Percentiles rank a stretch among this genome's conserved stretches.
Evolutionary conservation across 2,888 invertebrate genomes (phyloP).

Genomic region (Athalia rosae): DNA sequence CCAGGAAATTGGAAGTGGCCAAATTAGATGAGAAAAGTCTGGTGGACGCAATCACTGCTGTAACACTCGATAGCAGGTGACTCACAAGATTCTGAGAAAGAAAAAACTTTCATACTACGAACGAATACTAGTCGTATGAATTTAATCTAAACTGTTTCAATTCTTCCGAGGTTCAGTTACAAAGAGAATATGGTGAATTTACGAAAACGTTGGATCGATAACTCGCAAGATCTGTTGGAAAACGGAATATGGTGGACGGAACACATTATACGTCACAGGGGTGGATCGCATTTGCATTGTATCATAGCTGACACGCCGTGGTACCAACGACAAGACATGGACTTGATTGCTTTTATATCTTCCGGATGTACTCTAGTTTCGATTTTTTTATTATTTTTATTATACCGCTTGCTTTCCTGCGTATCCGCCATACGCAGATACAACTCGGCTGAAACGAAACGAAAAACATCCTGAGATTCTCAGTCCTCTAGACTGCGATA

Average conservation of each 20-base stretch:
- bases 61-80: slow-evolving; percentile 54
- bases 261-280: slow-evolving; percentile 58
- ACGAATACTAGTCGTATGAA: not conserved
- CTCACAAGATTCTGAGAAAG: not conserved
- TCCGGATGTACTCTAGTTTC: slow-evolving; percentile 23
- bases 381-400: not conserved
- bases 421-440: not conserved
- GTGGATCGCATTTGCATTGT: slow-evolving; percentile 53
- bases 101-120: not conserved
- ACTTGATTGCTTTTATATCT: slow-evolving; percentile 53
- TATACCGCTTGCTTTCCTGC: not conserved
- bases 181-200: slow-evolving; percentile 53
- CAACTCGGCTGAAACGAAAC: not conserved
- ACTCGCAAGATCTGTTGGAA: slow-evolving; percentile 52
- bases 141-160: not conserved
- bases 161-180: slow-evolving; percentile 51
- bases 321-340: slow-evolving; percentile 54
- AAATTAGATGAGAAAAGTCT: slow-evolving; percentile 46
- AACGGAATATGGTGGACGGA: slow-evolving; percentile 59
- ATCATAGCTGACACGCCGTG: slow-evolving; percentile 52
- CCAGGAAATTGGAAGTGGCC: slow-evolving; percentile 48
- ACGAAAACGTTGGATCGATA: slow-evolving; percentile 44
- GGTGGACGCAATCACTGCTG: slow-evolving; percentile 49
- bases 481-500: no score
- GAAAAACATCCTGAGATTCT: not conserved